These are phyloP conservation scores for Syncerus caffer DNA, from an alignment of 2,797 vertebrate genomes.

Conservation along the genomic window DNA sequence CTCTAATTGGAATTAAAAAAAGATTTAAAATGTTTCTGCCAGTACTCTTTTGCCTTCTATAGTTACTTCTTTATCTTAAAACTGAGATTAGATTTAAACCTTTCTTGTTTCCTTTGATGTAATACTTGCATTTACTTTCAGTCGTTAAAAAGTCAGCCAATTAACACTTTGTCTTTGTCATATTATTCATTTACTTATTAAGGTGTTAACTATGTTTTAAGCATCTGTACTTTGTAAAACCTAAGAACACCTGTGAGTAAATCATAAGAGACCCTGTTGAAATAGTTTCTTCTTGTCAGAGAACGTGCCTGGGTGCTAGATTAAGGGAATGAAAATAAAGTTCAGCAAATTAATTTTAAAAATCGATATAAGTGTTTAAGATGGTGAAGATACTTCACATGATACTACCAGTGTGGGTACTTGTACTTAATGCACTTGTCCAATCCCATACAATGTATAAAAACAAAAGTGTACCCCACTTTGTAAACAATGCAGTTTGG, in stretches of 20 bases:
- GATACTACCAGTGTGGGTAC: no score
- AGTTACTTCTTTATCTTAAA: not conserved
- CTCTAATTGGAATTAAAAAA: not conserved
- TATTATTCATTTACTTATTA: not conserved
- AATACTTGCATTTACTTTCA: not conserved
- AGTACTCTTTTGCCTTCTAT: not conserved
- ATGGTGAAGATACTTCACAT: not conserved
- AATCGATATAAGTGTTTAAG: not conserved
- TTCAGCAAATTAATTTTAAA: not conserved
- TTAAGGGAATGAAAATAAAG: not conserved
- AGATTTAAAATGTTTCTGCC: not conserved
- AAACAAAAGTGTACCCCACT: not conserved
- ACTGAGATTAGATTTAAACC: not conserved
- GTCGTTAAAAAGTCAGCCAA: not conserved
- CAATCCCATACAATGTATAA: not conserved
- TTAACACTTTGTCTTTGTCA: not conserved
- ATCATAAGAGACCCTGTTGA: fast-evolving
- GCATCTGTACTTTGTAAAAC: not conserved
- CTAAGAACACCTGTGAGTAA: not conserved
- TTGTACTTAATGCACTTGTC: not conserved
- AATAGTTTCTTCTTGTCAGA: not conserved
- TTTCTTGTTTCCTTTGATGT: not conserved
- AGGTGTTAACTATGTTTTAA: not conserved
- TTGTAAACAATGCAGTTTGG: not conserved
- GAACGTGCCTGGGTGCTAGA: not conserved